Conservation (phyloP, 1,140 invertebrate genomes). For the Drosophila azteca region DNA sequence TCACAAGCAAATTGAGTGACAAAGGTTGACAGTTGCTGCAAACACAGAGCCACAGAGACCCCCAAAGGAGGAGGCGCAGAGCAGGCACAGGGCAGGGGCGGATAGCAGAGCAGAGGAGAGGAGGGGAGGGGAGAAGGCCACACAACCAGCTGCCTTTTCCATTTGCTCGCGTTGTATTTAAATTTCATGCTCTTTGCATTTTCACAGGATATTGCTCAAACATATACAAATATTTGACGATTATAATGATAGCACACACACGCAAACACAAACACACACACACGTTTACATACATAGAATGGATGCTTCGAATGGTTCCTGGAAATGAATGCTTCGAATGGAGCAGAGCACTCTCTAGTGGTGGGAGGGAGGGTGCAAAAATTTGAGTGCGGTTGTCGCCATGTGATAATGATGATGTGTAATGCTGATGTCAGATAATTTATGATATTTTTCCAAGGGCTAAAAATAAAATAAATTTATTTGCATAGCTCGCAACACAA, state of each 20-base stretch:
- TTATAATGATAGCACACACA: conserved; percentile 57
- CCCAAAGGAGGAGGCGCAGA: conserved; percentile 18
- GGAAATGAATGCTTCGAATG: no score
- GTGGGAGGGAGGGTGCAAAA: background rate
- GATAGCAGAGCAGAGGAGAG: background rate
- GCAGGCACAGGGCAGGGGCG: background rate
- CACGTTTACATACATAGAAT: background rate
- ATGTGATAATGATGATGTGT: conserved; percentile 57
- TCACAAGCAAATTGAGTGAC: conserved; percentile 78
- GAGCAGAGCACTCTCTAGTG: no score
- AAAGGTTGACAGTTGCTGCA: conserved; percentile 77
- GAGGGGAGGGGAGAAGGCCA: background rate
- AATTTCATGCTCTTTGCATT: conserved; percentile 62
- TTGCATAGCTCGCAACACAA: conserved; percentile 20
- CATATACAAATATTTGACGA: conserved; percentile 72
- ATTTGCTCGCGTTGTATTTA: conserved; percentile 52
- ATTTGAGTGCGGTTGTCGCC: conserved; percentile 33
- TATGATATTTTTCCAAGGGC: conserved; percentile 45
- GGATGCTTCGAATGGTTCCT: background rate
- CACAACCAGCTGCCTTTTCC: conserved; percentile 38
- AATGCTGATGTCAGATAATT: conserved; percentile 53
- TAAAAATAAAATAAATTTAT: conserved; percentile 57
- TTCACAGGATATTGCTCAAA: conserved; percentile 52
- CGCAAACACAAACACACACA: conserved; percentile 9
- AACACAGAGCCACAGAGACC: conserved; percentile 24